A percentile compares a stretch with the other conserved stretches of the same genome.
phyloP scores from a whole-genome alignment of 2,888 invertebrate species.

The Vandiemenella viatica region DNA sequence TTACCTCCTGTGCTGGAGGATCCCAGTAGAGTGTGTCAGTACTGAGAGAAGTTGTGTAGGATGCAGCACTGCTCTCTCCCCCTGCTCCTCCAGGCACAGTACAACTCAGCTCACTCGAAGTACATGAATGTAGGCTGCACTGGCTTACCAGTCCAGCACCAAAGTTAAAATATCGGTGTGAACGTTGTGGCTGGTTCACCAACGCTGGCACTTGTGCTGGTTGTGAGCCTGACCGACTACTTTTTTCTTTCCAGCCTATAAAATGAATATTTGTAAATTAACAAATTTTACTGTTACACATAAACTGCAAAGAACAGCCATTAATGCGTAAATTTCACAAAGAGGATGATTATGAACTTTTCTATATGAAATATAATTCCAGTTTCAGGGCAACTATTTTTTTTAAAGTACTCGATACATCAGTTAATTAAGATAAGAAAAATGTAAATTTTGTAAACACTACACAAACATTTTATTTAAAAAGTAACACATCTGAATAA shows the following conservation, averaged over 20 bases:
- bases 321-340: too few species aligned
- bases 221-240: constrained; percentile 1
- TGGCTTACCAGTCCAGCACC: constrained; percentile 58
- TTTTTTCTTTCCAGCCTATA: constrained; percentile 17
- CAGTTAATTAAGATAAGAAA: too few species aligned
- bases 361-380: too few species aligned
- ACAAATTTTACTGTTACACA: too few species aligned
- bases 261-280: neutral
- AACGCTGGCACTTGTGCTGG: neutral
- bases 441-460: too few species aligned
- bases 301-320: too few species aligned
- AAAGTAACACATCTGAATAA: too few species aligned
- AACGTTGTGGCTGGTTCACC: constrained; percentile 22
- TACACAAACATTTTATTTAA: too few species aligned
- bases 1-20: too few species aligned
- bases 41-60: constrained; percentile 72
- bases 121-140: constrained; percentile 69
- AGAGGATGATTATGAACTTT: too few species aligned
- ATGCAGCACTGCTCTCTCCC: constrained; percentile 57
- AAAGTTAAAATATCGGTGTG: constrained; percentile 45
- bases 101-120: constrained; percentile 57
- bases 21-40: constrained; percentile 82
- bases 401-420: too few species aligned
- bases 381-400: too few species aligned
- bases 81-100: constrained; percentile 34